phyloP scores from a whole-genome alignment of 2,113 vertebrate genomes.

The Halichoerus grypus region DNA sequence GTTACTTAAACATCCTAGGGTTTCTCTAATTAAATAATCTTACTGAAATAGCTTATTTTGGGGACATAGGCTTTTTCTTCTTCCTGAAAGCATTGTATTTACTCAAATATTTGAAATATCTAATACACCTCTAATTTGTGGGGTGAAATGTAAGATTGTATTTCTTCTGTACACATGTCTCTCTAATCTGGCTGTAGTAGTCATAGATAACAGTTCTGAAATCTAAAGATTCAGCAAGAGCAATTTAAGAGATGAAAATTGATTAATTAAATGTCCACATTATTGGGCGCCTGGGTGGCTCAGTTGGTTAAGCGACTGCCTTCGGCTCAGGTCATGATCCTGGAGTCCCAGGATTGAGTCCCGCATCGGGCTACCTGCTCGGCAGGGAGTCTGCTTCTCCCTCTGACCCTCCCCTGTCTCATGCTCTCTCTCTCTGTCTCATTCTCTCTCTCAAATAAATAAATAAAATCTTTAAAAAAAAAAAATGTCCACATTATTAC shows the following conservation, averaged over 20 bases:
- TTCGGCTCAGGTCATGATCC: too few species aligned
- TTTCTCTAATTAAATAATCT: slow-evolving; percentile 31
- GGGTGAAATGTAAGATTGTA: not conserved
- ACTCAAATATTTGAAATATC: not conserved
- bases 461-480: too few species aligned
- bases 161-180: not conserved
- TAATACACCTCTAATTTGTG: not conserved
- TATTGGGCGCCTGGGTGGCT: not conserved
- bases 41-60: not conserved
- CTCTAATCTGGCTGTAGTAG: not conserved
- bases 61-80: not conserved
- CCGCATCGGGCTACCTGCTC: too few species aligned
- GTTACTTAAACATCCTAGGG: not conserved
- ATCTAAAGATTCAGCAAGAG: not conserved
- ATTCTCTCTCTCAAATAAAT: too few species aligned
- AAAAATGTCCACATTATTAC: not conserved
- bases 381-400: too few species aligned
- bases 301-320: too few species aligned
- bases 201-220: not conserved
- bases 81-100: not conserved
- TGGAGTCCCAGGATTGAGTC: too few species aligned
- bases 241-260: not conserved
- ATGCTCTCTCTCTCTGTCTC: too few species aligned
- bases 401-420: too few species aligned
- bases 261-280: not conserved